A percentile compares a stretch with the other conserved stretches of the same genome.
Evolutionary conservation across 2,888 invertebrate genomes (phyloP).

Genomic region (Macaria notata): DNA sequence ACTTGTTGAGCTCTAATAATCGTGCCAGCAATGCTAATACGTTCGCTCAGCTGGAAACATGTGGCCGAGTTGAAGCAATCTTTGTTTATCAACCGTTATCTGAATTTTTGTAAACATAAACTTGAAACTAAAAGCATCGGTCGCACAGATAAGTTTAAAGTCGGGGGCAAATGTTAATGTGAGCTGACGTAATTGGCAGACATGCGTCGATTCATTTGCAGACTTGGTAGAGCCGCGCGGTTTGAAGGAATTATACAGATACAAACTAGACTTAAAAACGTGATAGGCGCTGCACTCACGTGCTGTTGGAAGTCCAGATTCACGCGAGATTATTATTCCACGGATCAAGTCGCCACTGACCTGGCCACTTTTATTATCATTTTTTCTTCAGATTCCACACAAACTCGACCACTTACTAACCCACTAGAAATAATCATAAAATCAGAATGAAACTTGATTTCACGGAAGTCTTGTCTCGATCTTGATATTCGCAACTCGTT

Average conservation of each 20-base stretch:
- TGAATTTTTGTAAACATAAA: neutral
- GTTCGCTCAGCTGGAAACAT: neutral
- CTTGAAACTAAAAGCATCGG: neutral
- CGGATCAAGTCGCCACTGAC: too few species aligned
- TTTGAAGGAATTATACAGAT: neutral
- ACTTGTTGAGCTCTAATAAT: constrained; percentile 2
- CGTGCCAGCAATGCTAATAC: constrained; percentile 1
- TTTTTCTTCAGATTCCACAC: too few species aligned
- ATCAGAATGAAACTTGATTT: too few species aligned
- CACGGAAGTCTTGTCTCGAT: too few species aligned
- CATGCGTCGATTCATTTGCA: constrained; percentile 18
- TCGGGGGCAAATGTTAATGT: constrained; percentile 13
- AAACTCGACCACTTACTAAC: too few species aligned
- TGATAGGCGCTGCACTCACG: constrained; percentile 14
- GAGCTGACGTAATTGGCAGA: constrained; percentile 17
- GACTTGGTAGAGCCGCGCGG: constrained; percentile 4
- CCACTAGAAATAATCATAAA: too few species aligned
- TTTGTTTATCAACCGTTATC: neutral
- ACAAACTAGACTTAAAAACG: constrained; percentile 16
- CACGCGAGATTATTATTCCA: too few species aligned
- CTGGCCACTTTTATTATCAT: too few species aligned
- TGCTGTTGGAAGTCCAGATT: constrained; percentile 15
- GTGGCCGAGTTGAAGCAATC: neutral
- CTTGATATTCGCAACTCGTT: too few species aligned
- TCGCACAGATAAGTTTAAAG: neutral